phyloP scores from a whole-genome alignment of 2,888 invertebrate species.

The Carterocephalus palaemon region DNA sequence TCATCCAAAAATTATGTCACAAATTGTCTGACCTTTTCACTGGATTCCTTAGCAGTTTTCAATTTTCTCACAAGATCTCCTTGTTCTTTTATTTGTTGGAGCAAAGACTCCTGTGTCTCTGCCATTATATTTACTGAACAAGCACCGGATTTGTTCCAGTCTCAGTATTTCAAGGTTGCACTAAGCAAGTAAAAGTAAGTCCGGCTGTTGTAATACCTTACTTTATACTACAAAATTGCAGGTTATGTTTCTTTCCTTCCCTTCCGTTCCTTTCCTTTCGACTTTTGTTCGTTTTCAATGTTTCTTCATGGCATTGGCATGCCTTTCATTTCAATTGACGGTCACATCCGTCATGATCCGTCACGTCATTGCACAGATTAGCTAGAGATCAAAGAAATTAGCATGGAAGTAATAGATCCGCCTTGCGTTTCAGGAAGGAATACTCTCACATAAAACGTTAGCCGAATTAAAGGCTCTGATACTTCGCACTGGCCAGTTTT shows the following conservation, averaged over 20 bases:
- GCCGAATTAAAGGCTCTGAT: too few relatives aligned
- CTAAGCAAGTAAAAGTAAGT: slow-evolving; percentile 49
- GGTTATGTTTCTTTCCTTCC: slow-evolving; percentile 41
- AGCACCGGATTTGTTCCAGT: too few relatives aligned
- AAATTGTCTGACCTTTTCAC: slow-evolving; percentile 82
- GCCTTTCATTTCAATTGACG: slow-evolving; percentile 27
- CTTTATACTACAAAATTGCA: slow-evolving; percentile 41
- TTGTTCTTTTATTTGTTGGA: slow-evolving; percentile 78
- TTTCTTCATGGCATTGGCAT: neutral
- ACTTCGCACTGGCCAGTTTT: too few relatives aligned
- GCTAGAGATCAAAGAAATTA: too few relatives aligned
- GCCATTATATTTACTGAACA: slow-evolving; percentile 49
- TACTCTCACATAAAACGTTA: too few relatives aligned
- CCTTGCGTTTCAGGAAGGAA: too few relatives aligned
- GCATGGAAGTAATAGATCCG: too few relatives aligned
- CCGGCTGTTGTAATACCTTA: slow-evolving; percentile 31
- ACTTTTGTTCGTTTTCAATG: slow-evolving; percentile 27
- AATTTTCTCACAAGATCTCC: slow-evolving; percentile 90
- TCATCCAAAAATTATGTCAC: neutral
- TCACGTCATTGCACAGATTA: too few relatives aligned
- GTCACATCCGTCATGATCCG: slow-evolving; percentile 21
- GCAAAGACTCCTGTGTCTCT: slow-evolving; percentile 55
- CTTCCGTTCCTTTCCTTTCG: slow-evolving; percentile 57
- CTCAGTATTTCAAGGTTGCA: slow-evolving; percentile 44
- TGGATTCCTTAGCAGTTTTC: slow-evolving; percentile 88